phyloP scores from a whole-genome alignment of 2,113 vertebrate genomes.

The Tupaia chinensis region DNA sequence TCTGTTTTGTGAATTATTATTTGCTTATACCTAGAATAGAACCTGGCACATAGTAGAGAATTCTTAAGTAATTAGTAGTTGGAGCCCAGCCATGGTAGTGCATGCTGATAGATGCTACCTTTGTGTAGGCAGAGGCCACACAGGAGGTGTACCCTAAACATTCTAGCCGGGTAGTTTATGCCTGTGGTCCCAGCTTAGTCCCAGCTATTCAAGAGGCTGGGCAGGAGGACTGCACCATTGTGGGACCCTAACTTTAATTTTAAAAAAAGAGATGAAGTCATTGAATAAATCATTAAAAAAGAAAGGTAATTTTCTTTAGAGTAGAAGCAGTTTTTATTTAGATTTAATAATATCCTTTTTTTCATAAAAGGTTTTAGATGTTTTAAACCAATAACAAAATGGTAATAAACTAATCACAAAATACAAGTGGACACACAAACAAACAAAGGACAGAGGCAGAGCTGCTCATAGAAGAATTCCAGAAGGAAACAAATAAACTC shows the following conservation, averaged over 20 bases:
- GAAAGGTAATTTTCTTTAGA: slow-evolving; percentile 33
- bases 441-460: not conserved
- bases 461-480: not conserved
- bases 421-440: not conserved
- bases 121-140: no score
- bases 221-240: no score
- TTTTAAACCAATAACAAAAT: not conserved
- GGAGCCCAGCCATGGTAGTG: no score
- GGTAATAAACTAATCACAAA: slow-evolving; percentile 33
- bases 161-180: no score
- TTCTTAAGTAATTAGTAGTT: not conserved
- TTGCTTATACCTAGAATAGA: slow-evolving; percentile 20
- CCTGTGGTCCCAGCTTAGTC: no score
- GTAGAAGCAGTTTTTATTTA: slow-evolving; percentile 29
- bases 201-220: no score
- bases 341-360: slow-evolving; percentile 31
- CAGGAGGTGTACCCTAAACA: no score
- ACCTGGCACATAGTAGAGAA: not conserved
- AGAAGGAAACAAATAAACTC: slow-evolving; percentile 15
- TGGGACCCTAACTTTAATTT: no score
- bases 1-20: slow-evolving; percentile 36
- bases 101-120: no score
- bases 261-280: slow-evolving; percentile 5
- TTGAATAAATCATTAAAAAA: slow-evolving; percentile 26
- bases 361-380: slow-evolving; percentile 17